Evolutionary conservation across 2,113 vertebrate genomes (phyloP).

Genomic region (Manacus vitellinus): DNA sequence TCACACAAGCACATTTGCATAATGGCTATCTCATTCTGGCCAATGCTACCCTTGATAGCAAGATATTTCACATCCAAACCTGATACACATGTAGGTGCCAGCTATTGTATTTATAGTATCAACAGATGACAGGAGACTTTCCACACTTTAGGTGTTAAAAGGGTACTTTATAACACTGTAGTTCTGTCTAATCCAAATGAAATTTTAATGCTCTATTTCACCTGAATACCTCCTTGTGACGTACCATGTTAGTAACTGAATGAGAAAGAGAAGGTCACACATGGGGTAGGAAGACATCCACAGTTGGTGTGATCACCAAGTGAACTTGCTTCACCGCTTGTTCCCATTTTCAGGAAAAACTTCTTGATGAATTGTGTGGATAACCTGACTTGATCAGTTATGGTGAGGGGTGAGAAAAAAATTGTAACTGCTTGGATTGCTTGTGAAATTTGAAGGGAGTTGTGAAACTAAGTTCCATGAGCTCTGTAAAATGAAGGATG

Average conservation of each 20-base stretch:
- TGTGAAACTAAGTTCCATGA: background rate
- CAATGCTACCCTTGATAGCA: background rate
- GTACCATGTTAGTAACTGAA: fast-evolving
- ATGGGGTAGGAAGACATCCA: background rate
- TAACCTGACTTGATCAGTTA: background rate
- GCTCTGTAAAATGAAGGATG: background rate
- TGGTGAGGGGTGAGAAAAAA: background rate
- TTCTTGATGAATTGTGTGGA: background rate
- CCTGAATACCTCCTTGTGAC: background rate
- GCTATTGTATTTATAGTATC: background rate
- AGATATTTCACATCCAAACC: background rate
- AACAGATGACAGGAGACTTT: background rate
- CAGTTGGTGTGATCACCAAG: background rate
- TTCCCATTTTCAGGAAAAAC: background rate
- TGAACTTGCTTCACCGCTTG: background rate
- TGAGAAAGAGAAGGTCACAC: background rate
- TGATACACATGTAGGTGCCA: background rate
- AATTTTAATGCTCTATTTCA: background rate
- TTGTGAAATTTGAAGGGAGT: background rate
- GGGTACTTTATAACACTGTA: background rate
- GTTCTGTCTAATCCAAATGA: background rate
- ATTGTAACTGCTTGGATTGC: background rate
- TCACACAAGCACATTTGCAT: background rate
- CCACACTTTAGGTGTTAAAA: background rate
- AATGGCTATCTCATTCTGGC: background rate